Evolutionary conservation across 2,888 invertebrate species (phyloP), one percentile per base, ranked within the genome.

Genomic region (Prosopocoilus inquinatus): DNA sequence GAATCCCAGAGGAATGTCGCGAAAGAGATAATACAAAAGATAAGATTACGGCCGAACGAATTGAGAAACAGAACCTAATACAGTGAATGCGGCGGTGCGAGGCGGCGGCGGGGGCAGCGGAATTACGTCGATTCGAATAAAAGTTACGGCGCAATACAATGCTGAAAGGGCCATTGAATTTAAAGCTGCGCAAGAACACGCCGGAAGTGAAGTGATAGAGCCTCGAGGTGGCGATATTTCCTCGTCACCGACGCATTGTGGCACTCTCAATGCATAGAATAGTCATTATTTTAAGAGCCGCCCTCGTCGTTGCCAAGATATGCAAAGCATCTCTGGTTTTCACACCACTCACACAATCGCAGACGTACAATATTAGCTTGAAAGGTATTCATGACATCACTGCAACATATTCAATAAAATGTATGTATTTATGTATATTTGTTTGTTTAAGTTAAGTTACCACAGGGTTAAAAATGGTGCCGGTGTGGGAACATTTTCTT

Each of bases 191-290:
- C 9, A 33, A 12, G 47, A 47, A 47, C 33, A 47, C 47, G 47
- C 47, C 47, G 47, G 47, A 47, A 47, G 47, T 34, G 35, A 47
- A 47, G 32, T 47, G 47, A 47, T 47, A 47, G 47, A 47, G 34
- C 35, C 47, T 32, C 47, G 47, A 34, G 34, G 61, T 56, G 62
- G 64, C 64, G 59, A 67, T 70, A 68, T 67, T 67, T 69, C 60
- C 66, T 67, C 65, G 68, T 69, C 70, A 67, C 66, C 57, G 60
- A 62, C 60, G 64, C 66, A 68, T 70, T 70, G 70, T 66, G 67
- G 65, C 64, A 63, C 67, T 66, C 58, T 68, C 69, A 67, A 70
- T 70, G 70, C 70, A 70, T 69, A 69, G 69, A 70, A 69, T 70
- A 64, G 69, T 67, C 70, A 69, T 70, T 70, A 70, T 69, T 70